Percentiles rank a stretch among this genome's conserved stretches.
Conservation (phyloP, 2,888 invertebrate genomes). For the Dermolepida albohirtum region DNA sequence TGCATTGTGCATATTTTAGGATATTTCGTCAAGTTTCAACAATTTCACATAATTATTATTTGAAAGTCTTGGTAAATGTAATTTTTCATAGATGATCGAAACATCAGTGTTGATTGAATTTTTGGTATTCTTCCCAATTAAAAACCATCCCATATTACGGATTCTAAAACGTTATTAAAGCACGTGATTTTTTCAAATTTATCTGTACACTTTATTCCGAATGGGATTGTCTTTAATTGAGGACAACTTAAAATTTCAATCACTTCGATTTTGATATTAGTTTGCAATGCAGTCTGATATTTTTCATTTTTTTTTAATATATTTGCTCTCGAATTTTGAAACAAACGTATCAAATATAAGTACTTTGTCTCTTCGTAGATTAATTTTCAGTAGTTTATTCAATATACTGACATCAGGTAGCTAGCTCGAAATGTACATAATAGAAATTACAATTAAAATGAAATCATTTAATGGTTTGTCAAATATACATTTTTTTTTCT, state of each 20-base stretch:
- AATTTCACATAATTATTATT: conserved; percentile 22
- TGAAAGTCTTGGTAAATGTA: conserved; percentile 40
- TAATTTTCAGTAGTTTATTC: conserved; percentile 42
- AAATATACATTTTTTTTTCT: conserved; percentile 38
- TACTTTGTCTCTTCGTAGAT: conserved; percentile 43
- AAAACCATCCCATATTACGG: not conserved
- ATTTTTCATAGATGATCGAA: conserved; percentile 37
- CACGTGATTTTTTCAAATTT: not conserved
- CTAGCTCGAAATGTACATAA: conserved; percentile 46
- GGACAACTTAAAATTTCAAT: conserved; percentile 17
- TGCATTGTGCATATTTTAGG: conserved; percentile 16
- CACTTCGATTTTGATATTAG: conserved; percentile 18
- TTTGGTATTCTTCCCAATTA: conserved; percentile 28
- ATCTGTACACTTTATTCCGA: not conserved
- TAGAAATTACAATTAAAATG: conserved; percentile 25
- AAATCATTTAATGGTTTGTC: conserved; percentile 26
- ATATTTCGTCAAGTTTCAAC: conserved; percentile 30
- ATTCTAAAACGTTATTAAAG: not conserved
- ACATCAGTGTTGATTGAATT: conserved; percentile 26
- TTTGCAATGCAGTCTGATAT: conserved; percentile 42
- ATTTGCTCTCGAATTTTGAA: conserved; percentile 41
- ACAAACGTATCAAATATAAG: conserved; percentile 45
- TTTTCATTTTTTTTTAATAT: conserved; percentile 31
- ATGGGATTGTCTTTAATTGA: conserved; percentile 11
- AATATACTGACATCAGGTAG: conserved; percentile 53